phyloP scores from a whole-genome alignment of 1,140 invertebrate species.

The Nixonia krombeini region DNA sequence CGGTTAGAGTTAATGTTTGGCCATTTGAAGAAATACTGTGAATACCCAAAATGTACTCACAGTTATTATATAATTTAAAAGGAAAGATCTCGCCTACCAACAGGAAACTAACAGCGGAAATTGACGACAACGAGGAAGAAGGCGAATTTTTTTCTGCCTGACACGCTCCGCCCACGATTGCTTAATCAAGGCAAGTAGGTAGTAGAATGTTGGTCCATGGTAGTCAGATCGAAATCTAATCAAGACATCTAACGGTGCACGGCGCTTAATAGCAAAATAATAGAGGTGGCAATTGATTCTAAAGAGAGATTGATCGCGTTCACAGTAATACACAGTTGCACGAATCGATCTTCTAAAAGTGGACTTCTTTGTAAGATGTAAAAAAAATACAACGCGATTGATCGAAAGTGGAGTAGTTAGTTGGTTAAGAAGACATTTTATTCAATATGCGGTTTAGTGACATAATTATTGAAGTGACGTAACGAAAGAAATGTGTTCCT shows the following conservation, averaged over 20 bases:
- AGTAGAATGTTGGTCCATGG: too few species aligned
- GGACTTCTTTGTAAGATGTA: too few species aligned
- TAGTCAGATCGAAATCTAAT: constrained; percentile 3
- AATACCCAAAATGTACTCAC: constrained; percentile 10
- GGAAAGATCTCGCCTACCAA: not conserved
- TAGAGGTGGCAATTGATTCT: constrained; percentile 1
- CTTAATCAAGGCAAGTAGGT: too few species aligned
- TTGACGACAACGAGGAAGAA: too few species aligned
- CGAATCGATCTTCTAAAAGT: not conserved
- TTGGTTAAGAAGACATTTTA: not conserved
- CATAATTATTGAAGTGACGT: not conserved
- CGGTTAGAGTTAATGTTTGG: constrained; percentile 50
- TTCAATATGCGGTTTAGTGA: not conserved
- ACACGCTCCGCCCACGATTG: too few species aligned
- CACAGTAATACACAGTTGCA: not conserved
- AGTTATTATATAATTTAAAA: constrained; percentile 32
- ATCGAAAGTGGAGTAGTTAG: too few species aligned
- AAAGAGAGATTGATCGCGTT: constrained; percentile 1
- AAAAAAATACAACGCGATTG: too few species aligned
- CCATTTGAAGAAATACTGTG: constrained; percentile 40
- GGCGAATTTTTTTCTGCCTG: too few species aligned
- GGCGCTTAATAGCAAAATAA: not conserved
- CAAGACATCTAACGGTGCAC: not conserved
- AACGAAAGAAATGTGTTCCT: not conserved
- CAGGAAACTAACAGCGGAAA: too few species aligned